phyloP scores from a whole-genome alignment of 92 coral and sea anemone species.

The Isaurus tuberculatus region DNA sequence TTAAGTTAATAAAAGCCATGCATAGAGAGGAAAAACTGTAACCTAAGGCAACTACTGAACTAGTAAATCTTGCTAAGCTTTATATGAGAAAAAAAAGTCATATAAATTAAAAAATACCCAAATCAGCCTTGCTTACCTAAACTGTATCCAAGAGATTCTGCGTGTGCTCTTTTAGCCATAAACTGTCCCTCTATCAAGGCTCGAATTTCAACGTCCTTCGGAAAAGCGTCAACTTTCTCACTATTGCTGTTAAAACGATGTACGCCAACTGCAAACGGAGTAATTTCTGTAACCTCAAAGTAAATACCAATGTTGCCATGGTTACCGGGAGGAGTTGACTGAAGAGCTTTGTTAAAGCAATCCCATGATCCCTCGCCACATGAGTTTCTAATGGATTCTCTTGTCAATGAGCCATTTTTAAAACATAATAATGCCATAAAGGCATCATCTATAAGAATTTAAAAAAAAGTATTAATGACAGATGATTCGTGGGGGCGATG shows the following conservation, averaged over 20 bases:
- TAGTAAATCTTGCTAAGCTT: too few species aligned
- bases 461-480: neutral
- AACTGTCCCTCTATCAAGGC: conserved; percentile 96
- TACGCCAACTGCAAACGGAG: conserved; percentile 93
- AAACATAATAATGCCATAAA: conserved; percentile 97
- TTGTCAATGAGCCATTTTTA: conserved; percentile 94
- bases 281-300: conserved; percentile 90
- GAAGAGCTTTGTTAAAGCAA: conserved; percentile 70
- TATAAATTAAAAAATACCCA: neutral
- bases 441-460: conserved; percentile 68
- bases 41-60: too few species aligned
- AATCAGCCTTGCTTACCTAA: conserved; percentile 69
- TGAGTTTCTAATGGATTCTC: conserved; percentile 84
- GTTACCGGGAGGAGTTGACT: conserved; percentile 84
- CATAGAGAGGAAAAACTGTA: too few species aligned
- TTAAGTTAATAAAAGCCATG: too few species aligned
- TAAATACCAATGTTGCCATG: conserved; percentile 96
- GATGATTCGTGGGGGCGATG: too few species aligned
- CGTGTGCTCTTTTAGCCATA: conserved; percentile 96
- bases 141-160: conserved; percentile 86
- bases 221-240: conserved; percentile 72
- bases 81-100: neutral
- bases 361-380: conserved; percentile 93
- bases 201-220: conserved; percentile 86
- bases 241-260: conserved; percentile 80